These are phyloP conservation scores for Caprella mutica DNA, from an alignment of 2,888 invertebrate genomes.

Conservation along the genomic window DNA sequence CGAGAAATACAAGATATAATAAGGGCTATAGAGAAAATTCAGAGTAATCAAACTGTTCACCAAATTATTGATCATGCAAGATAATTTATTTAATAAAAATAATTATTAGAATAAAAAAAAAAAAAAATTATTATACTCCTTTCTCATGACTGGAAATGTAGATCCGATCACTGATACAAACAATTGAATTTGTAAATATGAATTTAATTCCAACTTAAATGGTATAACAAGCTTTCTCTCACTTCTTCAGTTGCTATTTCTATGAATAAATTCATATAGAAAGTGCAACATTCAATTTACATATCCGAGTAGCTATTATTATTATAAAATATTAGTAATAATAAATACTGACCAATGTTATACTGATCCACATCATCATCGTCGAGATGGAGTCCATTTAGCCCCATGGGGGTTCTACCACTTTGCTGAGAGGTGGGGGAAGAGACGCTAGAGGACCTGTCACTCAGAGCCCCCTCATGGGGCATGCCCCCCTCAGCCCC, in stretches of 20 bases:
- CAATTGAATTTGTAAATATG: too few species aligned
- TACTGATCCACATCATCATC: constrained; percentile 32
- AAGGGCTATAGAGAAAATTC: neutral
- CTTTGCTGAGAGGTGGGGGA: too few species aligned
- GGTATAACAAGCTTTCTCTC: too few species aligned
- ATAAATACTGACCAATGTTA: neutral
- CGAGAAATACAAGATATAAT: neutral
- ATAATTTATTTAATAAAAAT: neutral
- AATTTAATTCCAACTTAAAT: too few species aligned
- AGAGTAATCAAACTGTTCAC: too few species aligned
- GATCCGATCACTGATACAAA: neutral
- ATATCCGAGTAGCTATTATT: too few species aligned
- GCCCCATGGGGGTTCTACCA: constrained; percentile 23
- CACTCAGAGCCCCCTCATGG: constrained; percentile 23
- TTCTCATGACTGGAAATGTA: neutral
- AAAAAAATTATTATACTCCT: neutral
- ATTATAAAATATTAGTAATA: neutral
- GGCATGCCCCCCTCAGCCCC: constrained; percentile 7
- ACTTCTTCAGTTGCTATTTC: too few species aligned
- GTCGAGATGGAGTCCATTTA: constrained; percentile 29
- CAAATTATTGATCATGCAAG: too few species aligned
- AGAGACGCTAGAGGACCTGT: constrained; percentile 29
- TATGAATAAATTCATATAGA: too few species aligned
- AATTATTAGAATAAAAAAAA: neutral
- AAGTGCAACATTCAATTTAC: too few species aligned